These are phyloP conservation scores for Cryptoprocta ferox DNA, from an alignment of 2,797 vertebrate species.

Conservation along the genomic window DNA sequence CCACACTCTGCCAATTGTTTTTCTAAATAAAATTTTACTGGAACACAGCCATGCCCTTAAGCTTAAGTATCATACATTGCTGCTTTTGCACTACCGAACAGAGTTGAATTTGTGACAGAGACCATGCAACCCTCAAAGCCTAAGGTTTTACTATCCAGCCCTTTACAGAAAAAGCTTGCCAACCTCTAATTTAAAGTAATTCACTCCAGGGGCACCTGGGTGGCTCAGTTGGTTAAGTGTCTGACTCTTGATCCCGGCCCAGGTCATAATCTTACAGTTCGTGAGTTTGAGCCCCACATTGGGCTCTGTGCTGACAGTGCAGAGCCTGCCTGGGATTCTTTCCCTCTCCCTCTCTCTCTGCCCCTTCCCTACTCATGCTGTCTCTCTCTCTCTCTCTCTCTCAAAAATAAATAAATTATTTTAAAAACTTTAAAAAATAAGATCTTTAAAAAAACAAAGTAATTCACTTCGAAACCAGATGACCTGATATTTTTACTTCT, in stretches of 20 bases:
- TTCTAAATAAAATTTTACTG: background rate
- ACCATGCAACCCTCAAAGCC: background rate
- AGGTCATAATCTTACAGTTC: background rate
- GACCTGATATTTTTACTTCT: background rate
- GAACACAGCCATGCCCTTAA: background rate
- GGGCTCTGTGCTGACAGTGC: too few relatives aligned
- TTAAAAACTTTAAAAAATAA: background rate
- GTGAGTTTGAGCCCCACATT: background rate
- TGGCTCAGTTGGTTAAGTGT: background rate
- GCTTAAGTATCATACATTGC: background rate
- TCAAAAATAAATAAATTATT: too few relatives aligned
- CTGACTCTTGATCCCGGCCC: background rate
- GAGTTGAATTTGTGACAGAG: background rate
- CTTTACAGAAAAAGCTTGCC: background rate
- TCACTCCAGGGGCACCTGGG: background rate
- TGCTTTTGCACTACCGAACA: background rate
- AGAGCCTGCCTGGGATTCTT: too few relatives aligned
- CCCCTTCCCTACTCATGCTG: too few relatives aligned
- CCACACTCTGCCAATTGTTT: background rate
- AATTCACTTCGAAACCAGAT: background rate
- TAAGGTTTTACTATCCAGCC: background rate
- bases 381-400: too few relatives aligned
- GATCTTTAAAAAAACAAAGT: background rate
- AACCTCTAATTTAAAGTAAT: background rate
- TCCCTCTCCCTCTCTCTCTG: too few relatives aligned